A percentile compares a stretch with the other conserved stretches of the same genome.
Evolutionary conservation across 1,140 invertebrate genomes (phyloP).

Genomic region (Probaryconus sp.): DNA sequence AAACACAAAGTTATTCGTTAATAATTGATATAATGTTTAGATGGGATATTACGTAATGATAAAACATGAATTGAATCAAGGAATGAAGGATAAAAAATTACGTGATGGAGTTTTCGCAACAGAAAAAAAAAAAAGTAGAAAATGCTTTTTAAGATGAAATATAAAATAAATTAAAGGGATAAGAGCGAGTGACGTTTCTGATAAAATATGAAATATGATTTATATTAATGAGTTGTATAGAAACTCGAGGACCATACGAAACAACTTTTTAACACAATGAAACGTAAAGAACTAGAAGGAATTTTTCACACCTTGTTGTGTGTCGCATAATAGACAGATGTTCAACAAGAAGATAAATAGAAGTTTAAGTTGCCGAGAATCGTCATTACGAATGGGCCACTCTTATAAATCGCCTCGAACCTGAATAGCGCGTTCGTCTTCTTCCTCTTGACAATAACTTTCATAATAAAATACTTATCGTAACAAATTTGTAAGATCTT

Average conservation of each 20-base stretch:
- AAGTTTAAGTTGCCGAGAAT: slow-evolving; percentile 40
- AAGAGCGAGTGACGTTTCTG: slow-evolving; percentile 4
- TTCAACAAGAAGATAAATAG: slow-evolving; percentile 57
- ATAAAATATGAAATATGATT: slow-evolving; percentile 44
- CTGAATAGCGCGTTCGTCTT: slow-evolving; percentile 34
- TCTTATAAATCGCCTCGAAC: slow-evolving; percentile 45
- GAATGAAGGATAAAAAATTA: too few species aligned
- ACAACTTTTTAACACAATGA: slow-evolving; percentile 39
- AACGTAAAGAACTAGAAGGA: slow-evolving; percentile 36
- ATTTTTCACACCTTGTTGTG: slow-evolving; percentile 55
- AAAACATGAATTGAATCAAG: too few species aligned
- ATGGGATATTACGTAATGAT: too few species aligned
- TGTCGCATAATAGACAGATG: slow-evolving; percentile 58
- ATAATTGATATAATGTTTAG: too few species aligned
- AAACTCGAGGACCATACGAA: slow-evolving; percentile 44
- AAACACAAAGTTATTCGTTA: too few species aligned
- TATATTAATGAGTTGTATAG: slow-evolving; percentile 55
- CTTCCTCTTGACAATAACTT: slow-evolving; percentile 36
- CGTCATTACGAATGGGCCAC: slow-evolving; percentile 39
- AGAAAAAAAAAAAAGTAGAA: slow-evolving; percentile 49
- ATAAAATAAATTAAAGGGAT: too few species aligned
- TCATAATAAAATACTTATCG: slow-evolving; percentile 52
- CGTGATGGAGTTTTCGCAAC: too few species aligned
- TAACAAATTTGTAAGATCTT: slow-evolving; percentile 51
- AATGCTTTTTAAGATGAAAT: slow-evolving; percentile 5